Base-by-base conservation (phyloP, 1,140 invertebrate genomes). In the Nixonia krombeini region DNA sequence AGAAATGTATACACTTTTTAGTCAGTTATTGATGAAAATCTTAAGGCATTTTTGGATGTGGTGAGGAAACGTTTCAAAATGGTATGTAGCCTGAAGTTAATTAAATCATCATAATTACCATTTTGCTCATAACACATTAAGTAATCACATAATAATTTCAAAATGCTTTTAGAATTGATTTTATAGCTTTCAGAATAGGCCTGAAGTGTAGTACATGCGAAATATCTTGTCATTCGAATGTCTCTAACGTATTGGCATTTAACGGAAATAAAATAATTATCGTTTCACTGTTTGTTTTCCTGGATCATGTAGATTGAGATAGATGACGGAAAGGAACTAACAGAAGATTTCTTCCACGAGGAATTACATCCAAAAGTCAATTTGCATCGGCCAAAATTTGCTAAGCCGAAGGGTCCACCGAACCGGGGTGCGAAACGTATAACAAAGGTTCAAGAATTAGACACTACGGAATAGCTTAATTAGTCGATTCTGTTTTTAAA, bases 361-460 rank as follows among this genome's bases (percentile, higher is more conserved):
- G 95, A 98, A 86, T 88, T 99, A 56, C 96, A 99, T 86, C 97
- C 97, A 5, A 96, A 95, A 81, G 92, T 93, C 75, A 95, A 93
- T 82, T 88, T 96, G 35, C 92, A 95, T 81, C 89, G 92, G 70
- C 94, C 93, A 21, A 94, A 96, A 70, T 98, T 98, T 88, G 93
- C 93, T 17, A 97, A 97, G 85, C 96, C 96, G 7, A 97, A 96
- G 86, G 96, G 95, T 26, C 96, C 96, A 63, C 93, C 94, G 2
- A 93, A 93, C 73, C 87, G 96, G 74, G 96, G 96, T 35, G 94
- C 95, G 5, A 95, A 95, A 84, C 88, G 96, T 57, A 88, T 97
- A 57, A 96, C 94, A 44, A 95, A 93, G 85, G 77, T 90, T 17
- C 89, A 90, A 65, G 83, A 84, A 50, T 66, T 73, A 72, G 76